These are phyloP conservation scores for Corythaixoides concolor DNA, from an alignment of 2,113 vertebrate genomes.

Conservation along the genomic window DNA sequence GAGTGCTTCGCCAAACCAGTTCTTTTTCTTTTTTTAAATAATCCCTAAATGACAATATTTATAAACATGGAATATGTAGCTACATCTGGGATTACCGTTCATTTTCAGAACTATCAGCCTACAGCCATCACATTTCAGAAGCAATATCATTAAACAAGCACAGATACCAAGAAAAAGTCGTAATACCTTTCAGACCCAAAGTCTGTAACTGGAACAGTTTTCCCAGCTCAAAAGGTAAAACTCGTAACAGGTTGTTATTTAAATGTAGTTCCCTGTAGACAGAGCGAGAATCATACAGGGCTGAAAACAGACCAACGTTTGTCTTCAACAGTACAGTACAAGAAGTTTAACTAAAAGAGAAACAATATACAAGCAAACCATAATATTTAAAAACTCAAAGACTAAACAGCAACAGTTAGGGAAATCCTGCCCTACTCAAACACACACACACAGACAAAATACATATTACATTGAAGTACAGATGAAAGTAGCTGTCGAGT, in stretches of 20 bases:
- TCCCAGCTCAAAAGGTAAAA: conserved; percentile 99
- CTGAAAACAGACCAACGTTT: conserved; percentile 34
- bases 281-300: conserved; percentile 64
- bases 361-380: neutral
- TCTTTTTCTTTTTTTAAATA: neutral
- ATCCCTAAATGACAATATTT: neutral
- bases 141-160: neutral
- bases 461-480: neutral
- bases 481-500: neutral
- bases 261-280: conserved; percentile 97
- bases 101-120: neutral
- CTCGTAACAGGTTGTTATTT: conserved; percentile 99
- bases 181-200: conserved; percentile 96
- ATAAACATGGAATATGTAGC: neutral
- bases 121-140: neutral
- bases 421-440: neutral
- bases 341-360: neutral
- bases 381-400: neutral
- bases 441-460: neutral
- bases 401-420: neutral
- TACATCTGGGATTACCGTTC: neutral
- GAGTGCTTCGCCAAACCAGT: neutral
- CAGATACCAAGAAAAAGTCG: conserved; percentile 28
- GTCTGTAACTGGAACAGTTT: conserved; percentile 99
- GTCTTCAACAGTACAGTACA: conserved; percentile 10